Evolutionary conservation across 2,797 vertebrate genomes (phyloP).

Genomic region (Coregonus suidteri): DNA sequence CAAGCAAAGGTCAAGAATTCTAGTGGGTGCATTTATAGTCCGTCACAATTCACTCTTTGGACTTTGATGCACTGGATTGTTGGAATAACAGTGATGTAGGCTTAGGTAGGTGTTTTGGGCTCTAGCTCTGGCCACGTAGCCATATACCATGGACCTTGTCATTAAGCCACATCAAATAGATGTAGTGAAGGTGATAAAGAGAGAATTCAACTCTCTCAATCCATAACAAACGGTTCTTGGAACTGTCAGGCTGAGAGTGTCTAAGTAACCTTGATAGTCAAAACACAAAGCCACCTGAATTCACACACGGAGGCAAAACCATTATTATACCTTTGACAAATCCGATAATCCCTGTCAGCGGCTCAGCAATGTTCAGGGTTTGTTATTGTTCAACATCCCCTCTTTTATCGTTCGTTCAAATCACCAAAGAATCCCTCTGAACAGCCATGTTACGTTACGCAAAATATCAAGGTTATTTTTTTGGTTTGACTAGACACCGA

Average conservation of each 20-base stretch:
- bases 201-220: constrained; percentile 19
- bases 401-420: constrained; percentile 17
- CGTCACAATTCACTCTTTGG: constrained; percentile 31
- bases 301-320: constrained; percentile 30
- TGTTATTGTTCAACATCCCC: constrained; percentile 7
- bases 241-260: constrained; percentile 17
- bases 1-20: constrained; percentile 36
- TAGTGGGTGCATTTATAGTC: constrained; percentile 22
- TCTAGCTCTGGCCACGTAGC: constrained; percentile 37
- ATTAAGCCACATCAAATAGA: constrained; percentile 37
- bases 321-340: constrained; percentile 56
- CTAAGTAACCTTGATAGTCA: constrained; percentile 12
- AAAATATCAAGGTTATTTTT: constrained; percentile 15
- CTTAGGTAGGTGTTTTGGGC: constrained; percentile 16
- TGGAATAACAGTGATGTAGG: constrained; percentile 20
- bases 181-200: constrained; percentile 31
- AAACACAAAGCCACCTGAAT: constrained; percentile 42
- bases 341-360: constrained; percentile 40
- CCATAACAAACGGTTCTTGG: constrained; percentile 34
- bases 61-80: constrained; percentile 45
- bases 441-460: neutral
- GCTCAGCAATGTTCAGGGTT: constrained; percentile 21
- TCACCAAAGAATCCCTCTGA: neutral
- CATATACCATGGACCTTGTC: constrained; percentile 42
- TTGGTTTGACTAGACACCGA: neutral